Base-by-base conservation (phyloP, 2,797 vertebrate species). In the Decapterus maruadsi region DNA sequence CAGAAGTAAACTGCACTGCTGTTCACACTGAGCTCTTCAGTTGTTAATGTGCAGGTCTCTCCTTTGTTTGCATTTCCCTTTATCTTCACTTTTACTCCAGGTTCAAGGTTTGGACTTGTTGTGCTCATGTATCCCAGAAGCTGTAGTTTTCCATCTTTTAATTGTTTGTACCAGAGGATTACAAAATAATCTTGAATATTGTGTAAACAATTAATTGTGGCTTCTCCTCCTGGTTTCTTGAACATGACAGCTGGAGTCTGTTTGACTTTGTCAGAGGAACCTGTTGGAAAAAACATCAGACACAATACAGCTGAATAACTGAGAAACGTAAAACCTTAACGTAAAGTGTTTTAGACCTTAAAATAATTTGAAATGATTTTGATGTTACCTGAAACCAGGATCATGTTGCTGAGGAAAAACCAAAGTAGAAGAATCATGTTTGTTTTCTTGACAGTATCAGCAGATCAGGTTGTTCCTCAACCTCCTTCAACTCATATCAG, bases 121-220 rank as follows among this genome's bases (percentile, higher is more conserved):
- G n/a, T n/a, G n/a, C 0, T 4, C n/a, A 89, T 53, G 72, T 87
- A 66, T 46, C 90, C 88, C 29, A 93, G 60, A 2, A 82, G 14
- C 19, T 84, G 78, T 1, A 94, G 29, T 3, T 63, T 26, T 63
- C 8, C 11, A 6, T 62, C 14, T 9, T 62, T 19, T 9, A 8
- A 40, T 12, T 84, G 84, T 10, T 90, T 89, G 81, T 93, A 93
- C 93, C 93, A 94, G 3, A 89, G n/a, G 34, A 93, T 85, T 20
- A 0, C 0, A 17, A 89, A 6, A 0, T 78, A 85, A 57, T 0
- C 22, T 0, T 12, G 0, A 36, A 72, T 72, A 11, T 2, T 70
- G 72, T 92, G 90, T n/a, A 51, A 82, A 54, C 92, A 93, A 4
- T 40, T 0, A 7, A 91, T 40, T 55, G 6, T 5, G 1, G 22